phyloP scores from a whole-genome alignment of 2,113 vertebrate species.

The Pungitius pungitius region DNA sequence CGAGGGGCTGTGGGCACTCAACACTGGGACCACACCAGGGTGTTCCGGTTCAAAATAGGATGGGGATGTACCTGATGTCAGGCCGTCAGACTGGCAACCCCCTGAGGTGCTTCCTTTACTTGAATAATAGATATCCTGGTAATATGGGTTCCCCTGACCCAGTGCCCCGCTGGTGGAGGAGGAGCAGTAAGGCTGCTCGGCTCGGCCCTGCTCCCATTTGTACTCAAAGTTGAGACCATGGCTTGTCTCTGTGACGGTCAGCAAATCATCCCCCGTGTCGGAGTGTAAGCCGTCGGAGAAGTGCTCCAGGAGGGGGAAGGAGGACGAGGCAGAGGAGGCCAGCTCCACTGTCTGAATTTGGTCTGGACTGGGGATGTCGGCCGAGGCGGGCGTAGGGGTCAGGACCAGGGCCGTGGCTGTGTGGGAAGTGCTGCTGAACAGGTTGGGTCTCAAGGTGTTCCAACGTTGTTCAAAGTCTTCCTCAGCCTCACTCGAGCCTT shows the following conservation, averaged over 20 bases:
- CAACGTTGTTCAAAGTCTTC: constrained; percentile 95
- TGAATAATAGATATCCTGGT: constrained; percentile 89
- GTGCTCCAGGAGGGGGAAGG: constrained; percentile 94
- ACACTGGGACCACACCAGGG: constrained; percentile 89
- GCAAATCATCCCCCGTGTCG: constrained; percentile 89
- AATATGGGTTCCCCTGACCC: constrained; percentile 84
- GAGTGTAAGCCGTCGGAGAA: constrained; percentile 91
- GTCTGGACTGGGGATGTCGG: constrained; percentile 22
- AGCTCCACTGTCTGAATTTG: constrained; percentile 77
- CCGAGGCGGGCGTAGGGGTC: constrained; percentile 49
- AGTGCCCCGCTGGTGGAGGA: constrained; percentile 80
- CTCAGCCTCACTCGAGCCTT: constrained; percentile 88
- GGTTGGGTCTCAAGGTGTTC: constrained; percentile 90
- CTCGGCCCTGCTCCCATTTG: constrained; percentile 91
- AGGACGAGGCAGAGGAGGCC: constrained; percentile 83
- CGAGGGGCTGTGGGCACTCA: constrained; percentile 94
- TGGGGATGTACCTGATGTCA: constrained; percentile 84
- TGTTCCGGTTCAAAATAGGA: constrained; percentile 87
- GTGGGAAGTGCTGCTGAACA: constrained; percentile 71
- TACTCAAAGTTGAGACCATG: constrained; percentile 97
- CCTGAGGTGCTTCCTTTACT: constrained; percentile 65
- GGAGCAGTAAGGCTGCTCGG: constrained; percentile 83
- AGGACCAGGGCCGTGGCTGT: constrained; percentile 65
- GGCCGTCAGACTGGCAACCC: constrained; percentile 73
- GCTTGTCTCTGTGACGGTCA: constrained; percentile 95